These are phyloP conservation scores for Bruchidius siliquastri DNA, from an alignment of 2,888 invertebrate genomes.

Conservation along the genomic window DNA sequence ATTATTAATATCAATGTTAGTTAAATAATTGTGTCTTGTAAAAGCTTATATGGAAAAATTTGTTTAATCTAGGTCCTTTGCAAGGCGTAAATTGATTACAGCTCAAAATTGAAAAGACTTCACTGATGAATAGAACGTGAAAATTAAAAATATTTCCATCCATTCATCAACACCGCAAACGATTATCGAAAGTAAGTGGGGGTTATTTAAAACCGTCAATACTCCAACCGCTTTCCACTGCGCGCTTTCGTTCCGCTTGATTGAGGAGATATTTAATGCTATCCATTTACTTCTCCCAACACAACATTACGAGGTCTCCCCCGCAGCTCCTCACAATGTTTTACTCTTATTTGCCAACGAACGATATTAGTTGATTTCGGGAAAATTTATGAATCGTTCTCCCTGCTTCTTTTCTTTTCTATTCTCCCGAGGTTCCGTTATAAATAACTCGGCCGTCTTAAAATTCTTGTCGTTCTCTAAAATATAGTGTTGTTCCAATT, in stretches of 20 bases:
- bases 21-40: no score
- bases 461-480: conserved; percentile 1
- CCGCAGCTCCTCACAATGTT: not conserved
- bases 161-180: not conserved
- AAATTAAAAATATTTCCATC: not conserved
- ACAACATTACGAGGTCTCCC: conserved; percentile 3
- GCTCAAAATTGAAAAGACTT: not conserved
- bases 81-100: not conserved
- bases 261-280: conserved; percentile 8
- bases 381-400: conserved; percentile 1
- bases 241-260: conserved; percentile 3
- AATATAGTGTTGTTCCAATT: not conserved
- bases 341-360: not conserved
- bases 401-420: not conserved
- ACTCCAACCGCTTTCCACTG: not conserved
- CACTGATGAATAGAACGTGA: not conserved
- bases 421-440: not conserved
- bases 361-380: conserved; percentile 2
- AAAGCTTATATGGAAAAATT: no score
- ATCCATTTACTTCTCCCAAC: conserved; percentile 6
- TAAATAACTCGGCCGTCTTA: not conserved
- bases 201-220: not conserved
- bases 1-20: no score
- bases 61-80: not conserved
- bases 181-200: not conserved